These are phyloP conservation scores for Patiria miniata DNA, from an alignment of 35 echinoderm and acorn worm species.

Conservation along the genomic window DNA sequence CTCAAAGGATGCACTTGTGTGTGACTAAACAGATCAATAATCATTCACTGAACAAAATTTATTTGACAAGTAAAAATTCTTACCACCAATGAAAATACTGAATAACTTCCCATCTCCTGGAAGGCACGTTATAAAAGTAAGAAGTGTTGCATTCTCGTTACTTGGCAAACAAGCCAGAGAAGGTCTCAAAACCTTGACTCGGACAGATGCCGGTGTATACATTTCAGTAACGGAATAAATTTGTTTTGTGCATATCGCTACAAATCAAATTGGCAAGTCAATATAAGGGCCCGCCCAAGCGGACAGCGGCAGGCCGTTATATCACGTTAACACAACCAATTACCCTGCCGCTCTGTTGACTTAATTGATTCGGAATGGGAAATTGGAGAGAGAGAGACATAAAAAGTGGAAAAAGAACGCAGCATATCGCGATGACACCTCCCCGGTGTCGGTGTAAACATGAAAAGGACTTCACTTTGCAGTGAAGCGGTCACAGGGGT, in stretches of 20 bases:
- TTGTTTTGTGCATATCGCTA: neutral
- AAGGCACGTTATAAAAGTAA: too few relatives aligned
- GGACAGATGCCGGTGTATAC: neutral
- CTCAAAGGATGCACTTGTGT: too few relatives aligned
- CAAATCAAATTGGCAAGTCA: conserved; percentile 3
- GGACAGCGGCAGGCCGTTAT: neutral
- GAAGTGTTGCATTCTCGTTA: too few relatives aligned
- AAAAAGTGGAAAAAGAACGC: too few relatives aligned
- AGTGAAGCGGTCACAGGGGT: neutral
- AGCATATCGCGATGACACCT: too few relatives aligned
- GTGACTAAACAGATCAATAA: too few relatives aligned
- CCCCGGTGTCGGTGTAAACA: neutral
- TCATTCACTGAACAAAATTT: too few relatives aligned
- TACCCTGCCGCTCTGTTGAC: conserved; percentile 7
- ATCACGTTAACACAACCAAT: neutral
- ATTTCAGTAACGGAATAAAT: neutral
- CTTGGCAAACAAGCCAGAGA: too few relatives aligned
- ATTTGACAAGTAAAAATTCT: too few relatives aligned
- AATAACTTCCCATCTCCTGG: too few relatives aligned
- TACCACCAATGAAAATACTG: too few relatives aligned
- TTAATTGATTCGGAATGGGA: conserved; percentile 4
- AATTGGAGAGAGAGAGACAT: neutral
- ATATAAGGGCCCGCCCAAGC: neutral
- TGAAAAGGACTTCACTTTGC: neutral
- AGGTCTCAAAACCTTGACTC: neutral